phyloP scores from a whole-genome alignment of 2,113 vertebrate genomes.

The Setophaga petechia region DNA sequence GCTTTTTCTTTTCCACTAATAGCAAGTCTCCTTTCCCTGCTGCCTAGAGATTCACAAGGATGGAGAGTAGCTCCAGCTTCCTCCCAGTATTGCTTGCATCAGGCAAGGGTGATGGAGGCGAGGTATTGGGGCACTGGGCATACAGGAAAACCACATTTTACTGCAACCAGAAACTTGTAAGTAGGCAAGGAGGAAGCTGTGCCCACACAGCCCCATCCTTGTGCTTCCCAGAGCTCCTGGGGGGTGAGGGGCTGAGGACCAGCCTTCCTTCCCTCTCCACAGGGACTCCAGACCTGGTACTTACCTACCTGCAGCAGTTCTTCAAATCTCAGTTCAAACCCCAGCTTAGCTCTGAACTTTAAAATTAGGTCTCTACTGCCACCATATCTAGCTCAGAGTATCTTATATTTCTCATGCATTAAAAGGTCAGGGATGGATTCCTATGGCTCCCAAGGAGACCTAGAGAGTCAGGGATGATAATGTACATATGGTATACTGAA shows the following conservation, averaged over 20 bases:
- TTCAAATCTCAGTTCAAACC: background rate
- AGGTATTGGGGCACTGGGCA: background rate
- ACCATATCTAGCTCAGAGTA: background rate
- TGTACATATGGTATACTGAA: background rate
- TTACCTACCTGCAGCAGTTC: background rate
- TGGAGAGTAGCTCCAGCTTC: background rate
- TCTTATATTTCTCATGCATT: background rate
- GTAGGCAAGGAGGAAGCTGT: background rate
- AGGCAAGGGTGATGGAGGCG: background rate
- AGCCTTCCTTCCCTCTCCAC: background rate
- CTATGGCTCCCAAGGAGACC: background rate
- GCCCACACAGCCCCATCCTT: background rate
- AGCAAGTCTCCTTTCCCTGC: background rate
- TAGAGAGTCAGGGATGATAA: background rate
- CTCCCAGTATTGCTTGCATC: background rate
- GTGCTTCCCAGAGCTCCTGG: background rate
- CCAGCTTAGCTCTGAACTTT: background rate
- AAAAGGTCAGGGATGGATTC: background rate
- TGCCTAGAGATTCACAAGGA: background rate
- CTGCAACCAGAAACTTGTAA: background rate
- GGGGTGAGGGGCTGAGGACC: background rate
- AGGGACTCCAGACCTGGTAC: fast-evolving
- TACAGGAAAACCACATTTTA: background rate
- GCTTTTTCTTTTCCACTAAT: background rate
- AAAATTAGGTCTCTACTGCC: slow-evolving; percentile 47